Evolutionary conservation across 2,797 vertebrate species (phyloP).

Genomic region (Ctenochaetus hawaiiensis): DNA sequence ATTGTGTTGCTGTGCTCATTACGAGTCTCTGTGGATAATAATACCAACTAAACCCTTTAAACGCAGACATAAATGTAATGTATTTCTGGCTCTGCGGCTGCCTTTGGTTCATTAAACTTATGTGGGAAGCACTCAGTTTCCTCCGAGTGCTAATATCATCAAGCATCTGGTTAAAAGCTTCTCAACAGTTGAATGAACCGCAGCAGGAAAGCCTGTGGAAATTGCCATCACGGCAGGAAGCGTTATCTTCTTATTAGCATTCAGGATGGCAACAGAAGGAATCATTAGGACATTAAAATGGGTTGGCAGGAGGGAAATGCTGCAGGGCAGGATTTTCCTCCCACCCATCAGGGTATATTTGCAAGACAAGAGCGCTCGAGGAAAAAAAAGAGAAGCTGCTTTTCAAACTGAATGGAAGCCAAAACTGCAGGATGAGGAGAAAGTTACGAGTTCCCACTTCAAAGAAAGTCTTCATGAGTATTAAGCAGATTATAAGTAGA

Average conservation of each 20-base stretch:
- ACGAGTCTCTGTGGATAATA: conserved; percentile 31
- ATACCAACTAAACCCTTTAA: conserved; percentile 13
- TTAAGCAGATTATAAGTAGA: neutral
- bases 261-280: conserved; percentile 53
- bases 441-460: neutral
- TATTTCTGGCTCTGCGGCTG: conserved; percentile 52
- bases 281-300: conserved; percentile 52
- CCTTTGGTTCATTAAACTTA: conserved; percentile 62
- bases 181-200: conserved; percentile 79
- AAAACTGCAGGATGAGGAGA: neutral
- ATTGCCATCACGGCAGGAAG: conserved; percentile 68
- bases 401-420: conserved; percentile 5
- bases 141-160: conserved; percentile 46
- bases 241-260: conserved; percentile 59
- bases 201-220: conserved; percentile 78
- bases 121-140: conserved; percentile 49
- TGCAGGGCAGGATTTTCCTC: conserved; percentile 49
- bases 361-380: conserved; percentile 12
- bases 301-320: conserved; percentile 37
- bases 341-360: conserved; percentile 35
- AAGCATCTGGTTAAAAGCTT: conserved; percentile 79
- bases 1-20: conserved; percentile 32
- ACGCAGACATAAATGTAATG: conserved; percentile 37
- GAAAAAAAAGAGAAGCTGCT: neutral
- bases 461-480: conserved; percentile 2